Evolutionary conservation across 1,140 invertebrate species (phyloP).

Genomic region (Thalassaphorura encarpata): DNA sequence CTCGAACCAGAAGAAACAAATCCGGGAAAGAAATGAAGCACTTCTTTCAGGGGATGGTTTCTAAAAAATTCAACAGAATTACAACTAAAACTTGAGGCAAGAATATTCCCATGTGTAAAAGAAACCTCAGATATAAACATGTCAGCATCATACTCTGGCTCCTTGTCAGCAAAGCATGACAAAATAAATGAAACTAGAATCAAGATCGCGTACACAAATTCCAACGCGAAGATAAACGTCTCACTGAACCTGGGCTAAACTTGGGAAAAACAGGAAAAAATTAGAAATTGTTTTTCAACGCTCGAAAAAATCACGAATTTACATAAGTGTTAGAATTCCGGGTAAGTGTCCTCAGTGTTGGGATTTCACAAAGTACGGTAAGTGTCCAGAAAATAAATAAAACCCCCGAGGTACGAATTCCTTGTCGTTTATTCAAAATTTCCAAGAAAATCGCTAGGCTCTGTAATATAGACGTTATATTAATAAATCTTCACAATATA

Average conservation of each 20-base stretch:
- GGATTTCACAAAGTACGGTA: slow-evolving; percentile 53
- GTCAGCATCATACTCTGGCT: not conserved
- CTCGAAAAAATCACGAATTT: not conserved
- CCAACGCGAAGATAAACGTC: slow-evolving; percentile 54
- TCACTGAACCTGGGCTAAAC: slow-evolving; percentile 47
- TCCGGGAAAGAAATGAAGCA: slow-evolving; percentile 8
- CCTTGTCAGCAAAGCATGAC: slow-evolving; percentile 56
- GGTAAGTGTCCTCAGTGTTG: slow-evolving; percentile 55
- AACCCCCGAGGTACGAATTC: slow-evolving; percentile 72
- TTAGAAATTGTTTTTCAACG: not conserved
- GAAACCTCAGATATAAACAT: not conserved
- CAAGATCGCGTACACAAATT: slow-evolving; percentile 68
- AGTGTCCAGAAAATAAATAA: slow-evolving; percentile 81
- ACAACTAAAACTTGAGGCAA: too few relatives aligned
- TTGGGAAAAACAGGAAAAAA: slow-evolving; percentile 64
- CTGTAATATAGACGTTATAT: not conserved
- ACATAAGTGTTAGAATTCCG: slow-evolving; percentile 1
- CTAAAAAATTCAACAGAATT: too few relatives aligned
- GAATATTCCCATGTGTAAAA: too few relatives aligned
- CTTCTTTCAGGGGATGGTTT: slow-evolving; percentile 11
- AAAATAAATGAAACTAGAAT: slow-evolving; percentile 60
- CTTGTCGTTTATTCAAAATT: slow-evolving; percentile 39
- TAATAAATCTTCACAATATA: not conserved
- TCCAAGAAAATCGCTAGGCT: not conserved
- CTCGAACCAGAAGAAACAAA: slow-evolving; percentile 20